Evolutionary conservation across 2,797 vertebrate species (phyloP).

Genomic region (Pseudopleuronectes americanus): DNA sequence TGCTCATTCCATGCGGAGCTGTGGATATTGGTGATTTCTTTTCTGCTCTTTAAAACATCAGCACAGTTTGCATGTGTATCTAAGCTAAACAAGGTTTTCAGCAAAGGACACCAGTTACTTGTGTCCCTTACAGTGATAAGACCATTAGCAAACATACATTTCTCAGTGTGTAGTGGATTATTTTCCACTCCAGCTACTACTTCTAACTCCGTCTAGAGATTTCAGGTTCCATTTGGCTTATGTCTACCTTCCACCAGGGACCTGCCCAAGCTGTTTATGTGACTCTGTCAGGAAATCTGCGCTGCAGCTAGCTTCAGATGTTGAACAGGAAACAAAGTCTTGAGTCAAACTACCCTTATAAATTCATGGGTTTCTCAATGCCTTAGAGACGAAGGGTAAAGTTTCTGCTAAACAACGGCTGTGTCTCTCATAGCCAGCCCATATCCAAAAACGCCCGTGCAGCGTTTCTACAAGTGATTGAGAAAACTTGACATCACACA

Average conservation of each 20-base stretch:
- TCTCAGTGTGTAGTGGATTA: neutral
- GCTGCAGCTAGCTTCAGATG: neutral
- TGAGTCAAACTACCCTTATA: no score
- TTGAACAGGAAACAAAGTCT: no score
- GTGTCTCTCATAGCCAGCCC: no score
- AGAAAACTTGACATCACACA: no score
- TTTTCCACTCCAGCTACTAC: neutral
- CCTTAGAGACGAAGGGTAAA: no score
- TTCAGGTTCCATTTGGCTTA: no score
- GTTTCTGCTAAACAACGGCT: no score
- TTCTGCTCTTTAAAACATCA: neutral
- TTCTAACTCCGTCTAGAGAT: neutral
- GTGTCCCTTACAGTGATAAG: slow-evolving; percentile 2
- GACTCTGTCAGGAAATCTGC: neutral
- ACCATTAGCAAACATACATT: slow-evolving; percentile 8
- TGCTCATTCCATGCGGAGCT: neutral
- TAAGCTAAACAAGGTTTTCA: neutral
- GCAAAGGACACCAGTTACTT: neutral
- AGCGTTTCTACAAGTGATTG: no score
- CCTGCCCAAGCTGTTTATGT: neutral
- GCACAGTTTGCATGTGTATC: neutral
- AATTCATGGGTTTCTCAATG: no score
- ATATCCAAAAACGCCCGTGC: no score
- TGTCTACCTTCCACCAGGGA: no score
- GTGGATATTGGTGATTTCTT: neutral